Base-by-base conservation (phyloP, 2,888 invertebrate species). In the Hemistola chrysoprasaria region DNA sequence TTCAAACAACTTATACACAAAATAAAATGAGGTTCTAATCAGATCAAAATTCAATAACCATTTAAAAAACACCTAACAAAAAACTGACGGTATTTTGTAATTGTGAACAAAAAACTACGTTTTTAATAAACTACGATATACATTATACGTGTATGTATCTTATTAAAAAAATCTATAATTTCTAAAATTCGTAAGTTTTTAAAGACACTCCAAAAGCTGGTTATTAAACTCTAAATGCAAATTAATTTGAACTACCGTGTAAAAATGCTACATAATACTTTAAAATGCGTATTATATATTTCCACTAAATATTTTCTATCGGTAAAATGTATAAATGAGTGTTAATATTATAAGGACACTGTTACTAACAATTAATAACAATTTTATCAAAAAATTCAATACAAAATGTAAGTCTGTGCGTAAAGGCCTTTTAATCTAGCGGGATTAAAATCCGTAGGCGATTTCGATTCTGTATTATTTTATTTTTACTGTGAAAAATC, bases 181-280 rank as follows among this genome's bases (percentile, higher is more conserved):
- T 24, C 8, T 8, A 24, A 8, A 24, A 8, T 9, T 7, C 4
- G 24, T 8, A 24, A n/a, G n/a, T n/a, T n/a, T n/a, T n/a, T n/a
- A n/a, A n/a, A n/a, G n/a, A n/a, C n/a, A n/a, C n/a, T n/a, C n/a
- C n/a, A n/a, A 11, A 23, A 23, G 23, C 23, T 23, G 23, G 11
- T 16, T 31, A 23, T 8, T 22, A 16, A 25, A 22, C 23, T 30
- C 21, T 54, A 56, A 59, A 58, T 56, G 50, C 40, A 44, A 49
- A 40, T 10, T 21, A 38, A 31, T 48, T 50, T 55, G 46, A 52
- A 52, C 74, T 78, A 80, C 75, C 66, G 76, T 71, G 46, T 55
- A 65, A 74, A 77, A 79, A 78, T 77, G 72, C 76, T 78, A 77
- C 63, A 65, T 30, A 38, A 34, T 43, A 44, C 29, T 64, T 62